Evolutionary conservation across 2,797 vertebrate species (phyloP), one percentile per base, ranked within the genome.

Genomic region (Cossypha dichroa): DNA sequence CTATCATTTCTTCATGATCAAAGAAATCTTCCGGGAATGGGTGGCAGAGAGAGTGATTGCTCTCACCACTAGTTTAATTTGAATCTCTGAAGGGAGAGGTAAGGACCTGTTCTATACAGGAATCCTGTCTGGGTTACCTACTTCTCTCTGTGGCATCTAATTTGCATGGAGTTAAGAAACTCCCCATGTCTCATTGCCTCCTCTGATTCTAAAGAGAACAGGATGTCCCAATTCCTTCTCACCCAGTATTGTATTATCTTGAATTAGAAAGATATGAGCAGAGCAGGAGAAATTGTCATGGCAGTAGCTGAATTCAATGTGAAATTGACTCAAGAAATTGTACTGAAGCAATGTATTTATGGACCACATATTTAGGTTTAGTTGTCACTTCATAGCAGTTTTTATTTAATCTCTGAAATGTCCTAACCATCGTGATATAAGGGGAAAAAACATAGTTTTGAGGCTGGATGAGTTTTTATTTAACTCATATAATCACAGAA

Each of bases 241-340:
- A 73, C 15, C 6, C 15, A 38, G 12, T 45, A 41, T 40, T 72
- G 17, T 6, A 46, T 55, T 70, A 49, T 91, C 88, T 87, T 84
- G 51, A 82, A 68, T 67, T 92, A 36, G 38, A 80, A 91, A 77
- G 41, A 58, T 1, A 2, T 34, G 33, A 70, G 52, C 38, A 70
- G 34, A 87, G 31, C 25, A 79, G 28, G 33, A 84, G 34, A 92
- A 91, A 89, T 60, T 83, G 34, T 60, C 46, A 41, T 76, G 70
- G 54, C 56, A 68, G 34, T 74, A 77, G 17, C 15, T 80, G 64
- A 94, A 89, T 85, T 46, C 36, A 85, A 40, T 36, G 76, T 74
- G 45, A 93, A 91, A 94, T 95, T 72, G 91, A 72, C 67, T 86
- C 45, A 60, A 85, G 56, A 76, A 80, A 43, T 74, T 79, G 26